A percentile compares a stretch with the other conserved stretches of the same genome.
phyloP scores from a whole-genome alignment of 2,113 vertebrate genomes.

The Vanacampus margaritifer region DNA sequence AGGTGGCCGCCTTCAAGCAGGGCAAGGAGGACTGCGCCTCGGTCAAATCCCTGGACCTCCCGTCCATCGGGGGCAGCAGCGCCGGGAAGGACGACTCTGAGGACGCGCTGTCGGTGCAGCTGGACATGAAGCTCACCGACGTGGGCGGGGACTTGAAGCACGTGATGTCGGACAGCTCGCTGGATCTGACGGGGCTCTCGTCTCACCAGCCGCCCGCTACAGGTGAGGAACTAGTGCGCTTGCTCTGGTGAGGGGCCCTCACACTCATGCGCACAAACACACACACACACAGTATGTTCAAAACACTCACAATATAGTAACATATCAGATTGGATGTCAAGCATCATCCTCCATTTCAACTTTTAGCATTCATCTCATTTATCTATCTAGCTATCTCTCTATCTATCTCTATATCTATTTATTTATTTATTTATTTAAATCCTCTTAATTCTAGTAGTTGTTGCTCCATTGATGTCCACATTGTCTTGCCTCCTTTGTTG shows the following conservation, averaged over 20 bases:
- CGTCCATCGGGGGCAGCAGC: slow-evolving; percentile 94
- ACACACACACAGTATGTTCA: slow-evolving; percentile 13
- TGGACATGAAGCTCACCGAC: slow-evolving; percentile 98
- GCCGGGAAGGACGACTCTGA: slow-evolving; percentile 96
- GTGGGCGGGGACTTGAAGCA: slow-evolving; percentile 97
- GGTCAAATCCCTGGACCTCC: slow-evolving; percentile 95
- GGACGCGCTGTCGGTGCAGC: slow-evolving; percentile 93
- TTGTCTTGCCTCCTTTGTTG: slow-evolving; percentile 6
- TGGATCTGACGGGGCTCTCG: slow-evolving; percentile 96
- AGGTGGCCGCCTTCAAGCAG: slow-evolving; percentile 88
- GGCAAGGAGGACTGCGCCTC: slow-evolving; percentile 95
- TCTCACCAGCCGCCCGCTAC: slow-evolving; percentile 93
- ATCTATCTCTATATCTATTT: neutral
- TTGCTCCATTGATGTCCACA: neutral
- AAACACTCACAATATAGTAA: slow-evolving; percentile 31
- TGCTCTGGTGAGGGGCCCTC: slow-evolving; percentile 86
- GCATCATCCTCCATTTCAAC: slow-evolving; percentile 45
- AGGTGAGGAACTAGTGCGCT: slow-evolving; percentile 99
- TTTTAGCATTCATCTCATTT: slow-evolving; percentile 22
- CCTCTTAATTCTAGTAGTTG: neutral
- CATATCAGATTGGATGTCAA: slow-evolving; percentile 42
- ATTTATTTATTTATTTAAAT: neutral
- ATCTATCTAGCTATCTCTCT: slow-evolving; percentile 43
- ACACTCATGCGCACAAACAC: slow-evolving; percentile 24
- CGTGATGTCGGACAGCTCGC: slow-evolving; percentile 98